A percentile compares a stretch with the other conserved stretches of the same genome.
These are phyloP conservation scores for Nyleta sp. DNA, from an alignment of 2,888 invertebrate species.

Conservation along the genomic window DNA sequence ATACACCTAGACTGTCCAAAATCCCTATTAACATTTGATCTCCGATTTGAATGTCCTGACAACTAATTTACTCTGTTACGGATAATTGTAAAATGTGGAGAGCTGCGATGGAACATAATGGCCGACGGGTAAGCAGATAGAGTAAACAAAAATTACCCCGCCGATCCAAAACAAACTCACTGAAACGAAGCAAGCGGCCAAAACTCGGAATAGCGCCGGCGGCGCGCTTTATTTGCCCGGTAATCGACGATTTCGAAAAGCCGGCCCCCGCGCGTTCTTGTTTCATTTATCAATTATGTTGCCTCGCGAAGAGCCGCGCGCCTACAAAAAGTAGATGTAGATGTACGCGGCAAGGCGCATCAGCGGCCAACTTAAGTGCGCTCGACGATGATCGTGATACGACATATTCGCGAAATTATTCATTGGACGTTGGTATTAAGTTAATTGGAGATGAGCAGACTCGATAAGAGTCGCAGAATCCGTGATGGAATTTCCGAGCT, in stretches of 20 bases:
- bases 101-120: too few species aligned
- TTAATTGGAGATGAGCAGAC: constrained; percentile 75
- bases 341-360: constrained; percentile 11
- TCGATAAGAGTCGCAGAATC: constrained; percentile 71
- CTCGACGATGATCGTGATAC: constrained; percentile 50
- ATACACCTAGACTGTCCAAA: too few species aligned
- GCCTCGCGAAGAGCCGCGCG: constrained; percentile 12
- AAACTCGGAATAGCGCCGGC: constrained; percentile 11
- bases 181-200: not conserved
- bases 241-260: constrained; percentile 11
- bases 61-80: too few species aligned
- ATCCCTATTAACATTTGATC: too few species aligned
- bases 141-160: too few species aligned
- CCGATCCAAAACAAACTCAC: not conserved
- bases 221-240: constrained; percentile 20
- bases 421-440: constrained; percentile 69
- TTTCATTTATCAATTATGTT: constrained; percentile 50
- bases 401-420: constrained; percentile 70
- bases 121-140: too few species aligned
- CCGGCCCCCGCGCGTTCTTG: not conserved
- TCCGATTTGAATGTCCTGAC: too few species aligned
- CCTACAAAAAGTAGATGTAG: constrained; percentile 27
- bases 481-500: constrained; percentile 73
- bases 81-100: too few species aligned
- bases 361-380: constrained; percentile 33